Percentiles rank a stretch among this genome's conserved stretches.
Evolutionary conservation across 2,888 invertebrate species (phyloP).

Genomic region (Rhorus exstirpatorius): DNA sequence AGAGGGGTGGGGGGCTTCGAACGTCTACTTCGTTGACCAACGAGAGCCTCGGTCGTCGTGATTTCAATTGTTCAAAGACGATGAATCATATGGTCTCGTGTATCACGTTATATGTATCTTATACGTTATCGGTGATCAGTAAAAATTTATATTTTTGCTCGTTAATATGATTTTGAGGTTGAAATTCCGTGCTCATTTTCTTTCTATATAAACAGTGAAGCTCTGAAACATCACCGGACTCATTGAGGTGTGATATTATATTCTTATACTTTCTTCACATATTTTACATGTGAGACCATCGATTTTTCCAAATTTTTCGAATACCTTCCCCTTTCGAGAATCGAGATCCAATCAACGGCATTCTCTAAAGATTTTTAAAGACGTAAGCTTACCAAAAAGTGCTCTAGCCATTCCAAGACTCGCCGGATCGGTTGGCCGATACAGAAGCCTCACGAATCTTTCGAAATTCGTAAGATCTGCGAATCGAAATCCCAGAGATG

Average conservation of each 20-base stretch:
- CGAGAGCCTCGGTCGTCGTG: background rate
- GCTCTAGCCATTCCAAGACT: slow-evolving; percentile 93
- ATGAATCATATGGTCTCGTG: slow-evolving; percentile 27
- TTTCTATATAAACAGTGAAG: too few species aligned
- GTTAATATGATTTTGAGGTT: too few species aligned
- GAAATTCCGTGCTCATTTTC: too few species aligned
- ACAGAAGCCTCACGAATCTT: slow-evolving; percentile 88
- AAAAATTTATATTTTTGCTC: too few species aligned
- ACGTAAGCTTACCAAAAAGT: slow-evolving; percentile 92
- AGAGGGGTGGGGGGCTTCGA: slow-evolving; percentile 15
- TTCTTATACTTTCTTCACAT: too few species aligned
- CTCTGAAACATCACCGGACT: too few species aligned
- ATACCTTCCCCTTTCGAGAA: too few species aligned
- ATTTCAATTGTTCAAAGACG: slow-evolving; percentile 51
- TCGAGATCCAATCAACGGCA: too few species aligned
- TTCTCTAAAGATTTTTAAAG: too few species aligned
- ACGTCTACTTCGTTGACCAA: slow-evolving; percentile 28
- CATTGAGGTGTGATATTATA: too few species aligned
- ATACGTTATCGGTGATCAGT: background rate
- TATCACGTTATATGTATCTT: background rate
- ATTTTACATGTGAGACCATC: too few species aligned
- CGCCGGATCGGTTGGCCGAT: slow-evolving; percentile 91
- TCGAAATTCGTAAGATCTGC: slow-evolving; percentile 82
- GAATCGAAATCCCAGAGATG: slow-evolving; percentile 76
- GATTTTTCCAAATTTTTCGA: too few species aligned